Conservation (phyloP, 2,797 vertebrate species). For the Siniperca obscura region DNA sequence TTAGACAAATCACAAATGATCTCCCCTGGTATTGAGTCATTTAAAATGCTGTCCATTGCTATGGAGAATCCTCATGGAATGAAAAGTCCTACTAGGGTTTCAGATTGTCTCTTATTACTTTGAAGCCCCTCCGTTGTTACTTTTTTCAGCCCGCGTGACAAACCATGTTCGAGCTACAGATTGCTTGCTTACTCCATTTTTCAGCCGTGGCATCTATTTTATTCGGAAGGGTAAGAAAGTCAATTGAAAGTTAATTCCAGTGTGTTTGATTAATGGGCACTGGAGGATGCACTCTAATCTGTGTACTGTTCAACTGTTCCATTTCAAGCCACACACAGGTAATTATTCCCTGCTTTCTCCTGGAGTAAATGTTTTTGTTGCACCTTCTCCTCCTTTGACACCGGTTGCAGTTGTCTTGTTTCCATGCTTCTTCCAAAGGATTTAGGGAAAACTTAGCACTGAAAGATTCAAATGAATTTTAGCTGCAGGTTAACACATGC, state of each 20-base stretch:
- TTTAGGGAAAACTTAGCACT: not conserved
- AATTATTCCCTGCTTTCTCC: conserved; percentile 76
- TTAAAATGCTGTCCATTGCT: conserved; percentile 33
- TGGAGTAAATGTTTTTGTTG: conserved; percentile 79
- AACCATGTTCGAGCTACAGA: conserved; percentile 72
- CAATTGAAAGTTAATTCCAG: conserved; percentile 87
- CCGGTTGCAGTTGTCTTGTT: conserved; percentile 59
- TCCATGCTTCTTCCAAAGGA: conserved; percentile 47
- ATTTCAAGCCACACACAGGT: conserved; percentile 71
- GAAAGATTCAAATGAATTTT: conserved; percentile 4
- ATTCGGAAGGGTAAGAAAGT: conserved; percentile 81
- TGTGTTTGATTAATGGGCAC: conserved; percentile 86
- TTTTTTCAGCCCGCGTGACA: conserved; percentile 27
- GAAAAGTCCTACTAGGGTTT: conserved; percentile 24
- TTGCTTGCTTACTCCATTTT: conserved; percentile 70
- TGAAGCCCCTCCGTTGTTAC: conserved; percentile 39
- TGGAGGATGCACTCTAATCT: conserved; percentile 81
- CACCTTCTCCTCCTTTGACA: conserved; percentile 47
- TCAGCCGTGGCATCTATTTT: conserved; percentile 74
- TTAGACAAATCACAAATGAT: conserved; percentile 25
- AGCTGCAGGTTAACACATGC: conserved; percentile 3
- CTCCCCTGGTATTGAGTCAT: conserved; percentile 23
- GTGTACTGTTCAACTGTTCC: conserved; percentile 77
- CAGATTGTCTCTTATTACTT: conserved; percentile 30
- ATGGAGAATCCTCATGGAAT: conserved; percentile 38